These are phyloP conservation scores for Actenoides lindsayi DNA, from an alignment of 2,113 vertebrate species.

Conservation along the genomic window DNA sequence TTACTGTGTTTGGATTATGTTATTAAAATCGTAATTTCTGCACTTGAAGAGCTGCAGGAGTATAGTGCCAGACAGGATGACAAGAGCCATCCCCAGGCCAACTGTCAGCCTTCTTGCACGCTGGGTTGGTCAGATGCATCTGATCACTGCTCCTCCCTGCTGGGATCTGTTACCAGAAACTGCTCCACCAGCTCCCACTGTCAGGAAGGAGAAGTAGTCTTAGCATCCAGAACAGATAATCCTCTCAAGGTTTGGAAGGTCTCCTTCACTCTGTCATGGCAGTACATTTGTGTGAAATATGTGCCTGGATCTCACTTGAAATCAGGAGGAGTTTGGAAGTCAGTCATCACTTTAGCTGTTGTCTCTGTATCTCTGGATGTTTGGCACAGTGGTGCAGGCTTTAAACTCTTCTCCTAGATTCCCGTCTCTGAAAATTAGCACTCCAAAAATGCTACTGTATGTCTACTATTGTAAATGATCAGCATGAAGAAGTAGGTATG, in stretches of 20 bases:
- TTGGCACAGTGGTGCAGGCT: neutral
- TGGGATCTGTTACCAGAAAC: neutral
- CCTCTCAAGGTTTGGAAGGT: neutral
- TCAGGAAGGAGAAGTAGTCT: neutral
- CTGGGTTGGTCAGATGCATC: fast-evolving
- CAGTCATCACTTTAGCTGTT: neutral
- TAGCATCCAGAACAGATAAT: neutral
- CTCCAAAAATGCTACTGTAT: neutral
- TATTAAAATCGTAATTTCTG: neutral
- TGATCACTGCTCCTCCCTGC: neutral
- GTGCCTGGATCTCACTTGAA: neutral
- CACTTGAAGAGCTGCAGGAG: neutral
- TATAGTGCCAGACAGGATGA: fast-evolving
- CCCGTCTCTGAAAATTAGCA: neutral
- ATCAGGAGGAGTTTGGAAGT: neutral
- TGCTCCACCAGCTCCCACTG: neutral
- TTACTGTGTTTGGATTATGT: neutral
- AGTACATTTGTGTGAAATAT: neutral
- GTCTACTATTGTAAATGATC: neutral
- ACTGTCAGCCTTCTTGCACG: fast-evolving
- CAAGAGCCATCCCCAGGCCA: neutral
- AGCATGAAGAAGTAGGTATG: neutral
- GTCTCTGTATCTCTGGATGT: neutral
- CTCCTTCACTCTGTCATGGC: neutral
- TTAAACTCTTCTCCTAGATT: neutral